Percentiles rank a stretch among this genome's conserved stretches.
Conservation (phyloP, 2,888 invertebrate genomes). For the Hirtodrosophila confusa region DNA sequence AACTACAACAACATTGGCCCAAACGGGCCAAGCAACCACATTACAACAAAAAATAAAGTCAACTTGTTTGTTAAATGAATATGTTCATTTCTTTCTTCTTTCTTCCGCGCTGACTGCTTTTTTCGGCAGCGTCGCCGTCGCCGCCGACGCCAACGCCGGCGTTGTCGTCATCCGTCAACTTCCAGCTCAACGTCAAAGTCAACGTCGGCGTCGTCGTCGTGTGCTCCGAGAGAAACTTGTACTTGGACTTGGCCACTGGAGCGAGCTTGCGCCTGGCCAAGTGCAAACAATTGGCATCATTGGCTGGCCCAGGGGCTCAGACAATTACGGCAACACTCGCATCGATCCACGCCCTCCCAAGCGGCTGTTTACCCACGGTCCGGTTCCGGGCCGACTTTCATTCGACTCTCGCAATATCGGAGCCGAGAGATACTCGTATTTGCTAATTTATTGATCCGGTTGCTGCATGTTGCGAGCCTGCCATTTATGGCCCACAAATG, state of each 20-base stretch:
- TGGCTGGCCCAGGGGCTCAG: constrained; percentile 50
- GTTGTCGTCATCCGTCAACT: constrained; percentile 54
- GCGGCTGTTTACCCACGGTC: constrained; percentile 39
- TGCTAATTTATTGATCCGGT: constrained; percentile 80
- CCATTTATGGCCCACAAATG: constrained; percentile 54
- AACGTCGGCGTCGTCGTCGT: constrained; percentile 16
- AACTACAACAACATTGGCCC: constrained; percentile 35
- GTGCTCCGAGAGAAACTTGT: constrained; percentile 62
- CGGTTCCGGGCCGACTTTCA: constrained; percentile 55
- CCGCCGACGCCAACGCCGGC: constrained; percentile 16
- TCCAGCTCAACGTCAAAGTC: too few species aligned
- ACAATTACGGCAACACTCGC: constrained; percentile 40
- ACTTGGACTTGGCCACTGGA: constrained; percentile 55
- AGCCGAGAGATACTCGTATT: constrained; percentile 41
- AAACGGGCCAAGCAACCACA: constrained; percentile 63
- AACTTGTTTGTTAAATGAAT: constrained; percentile 81
- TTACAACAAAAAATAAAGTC: constrained; percentile 67
- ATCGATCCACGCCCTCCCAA: constrained; percentile 61
- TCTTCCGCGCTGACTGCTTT: constrained; percentile 39
- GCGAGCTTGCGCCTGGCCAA: constrained; percentile 39
- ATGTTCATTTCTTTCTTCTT: constrained; percentile 66
- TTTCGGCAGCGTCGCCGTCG: constrained; percentile 54
- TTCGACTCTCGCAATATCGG: constrained; percentile 60
- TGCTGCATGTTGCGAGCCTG: constrained; percentile 55
- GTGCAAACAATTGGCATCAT: constrained; percentile 77